These are phyloP conservation scores for Iguana delicatissima DNA, from an alignment of 2,797 vertebrate species.

Conservation along the genomic window DNA sequence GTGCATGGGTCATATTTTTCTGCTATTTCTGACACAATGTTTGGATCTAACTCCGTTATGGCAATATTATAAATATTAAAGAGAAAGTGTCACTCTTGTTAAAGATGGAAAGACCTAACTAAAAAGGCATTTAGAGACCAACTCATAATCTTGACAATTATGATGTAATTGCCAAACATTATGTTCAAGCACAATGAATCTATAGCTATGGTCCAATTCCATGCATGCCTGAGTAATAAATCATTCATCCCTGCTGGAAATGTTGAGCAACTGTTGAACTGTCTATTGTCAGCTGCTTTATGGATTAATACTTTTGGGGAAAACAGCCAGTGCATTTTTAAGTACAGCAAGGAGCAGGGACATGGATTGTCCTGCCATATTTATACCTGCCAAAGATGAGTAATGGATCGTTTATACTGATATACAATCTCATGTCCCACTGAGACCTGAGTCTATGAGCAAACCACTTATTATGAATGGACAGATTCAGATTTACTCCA, in stretches of 20 bases:
- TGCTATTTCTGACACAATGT: neutral
- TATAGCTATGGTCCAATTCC: neutral
- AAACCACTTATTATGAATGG: neutral
- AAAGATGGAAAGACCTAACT: neutral
- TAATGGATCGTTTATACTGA: neutral
- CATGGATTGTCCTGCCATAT: neutral
- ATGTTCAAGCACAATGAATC: neutral
- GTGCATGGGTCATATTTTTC: neutral
- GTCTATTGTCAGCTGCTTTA: neutral
- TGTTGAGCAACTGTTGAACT: no score
- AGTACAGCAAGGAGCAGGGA: neutral
- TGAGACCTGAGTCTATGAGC: neutral
- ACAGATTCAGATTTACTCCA: neutral
- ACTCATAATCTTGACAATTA: neutral
- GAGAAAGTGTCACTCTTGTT: neutral
- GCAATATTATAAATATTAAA: neutral
- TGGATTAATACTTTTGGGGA: neutral
- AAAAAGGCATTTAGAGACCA: neutral
- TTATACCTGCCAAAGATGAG: neutral
- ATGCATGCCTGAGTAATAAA: neutral
- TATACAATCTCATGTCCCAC: neutral
- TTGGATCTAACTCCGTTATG: neutral
- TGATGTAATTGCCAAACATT: neutral
- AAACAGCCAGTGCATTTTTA: neutral
- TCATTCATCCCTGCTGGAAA: neutral